Conservation (phyloP, 1,140 invertebrate genomes). For the Pseudomyrmex dendroicus region DNA sequence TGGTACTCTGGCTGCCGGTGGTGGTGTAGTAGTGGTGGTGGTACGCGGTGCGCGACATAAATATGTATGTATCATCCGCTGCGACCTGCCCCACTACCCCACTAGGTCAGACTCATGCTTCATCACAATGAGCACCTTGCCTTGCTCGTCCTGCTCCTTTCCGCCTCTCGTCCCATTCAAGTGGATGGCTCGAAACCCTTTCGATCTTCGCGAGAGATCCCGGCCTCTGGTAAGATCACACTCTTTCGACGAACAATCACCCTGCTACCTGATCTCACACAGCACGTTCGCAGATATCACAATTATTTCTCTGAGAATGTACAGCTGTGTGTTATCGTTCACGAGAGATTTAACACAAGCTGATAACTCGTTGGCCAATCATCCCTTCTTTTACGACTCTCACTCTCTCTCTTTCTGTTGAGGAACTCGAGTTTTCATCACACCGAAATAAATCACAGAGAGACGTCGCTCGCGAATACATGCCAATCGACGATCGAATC, state of each 20-base stretch:
- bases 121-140: slow-evolving; percentile 85
- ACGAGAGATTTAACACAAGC: background rate
- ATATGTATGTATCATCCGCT: slow-evolving; percentile 85
- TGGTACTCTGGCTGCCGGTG: slow-evolving; percentile 55
- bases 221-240: background rate
- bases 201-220: slow-evolving; percentile 33
- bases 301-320: background rate
- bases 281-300: background rate
- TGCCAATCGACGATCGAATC: slow-evolving; percentile 73
- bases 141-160: slow-evolving; percentile 75
- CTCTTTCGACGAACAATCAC: background rate
- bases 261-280: background rate
- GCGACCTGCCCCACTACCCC: slow-evolving; percentile 84
- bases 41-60: slow-evolving; percentile 84
- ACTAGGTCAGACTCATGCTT: slow-evolving; percentile 85
- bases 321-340: background rate
- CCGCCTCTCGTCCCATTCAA: slow-evolving; percentile 76
- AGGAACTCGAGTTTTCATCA: background rate
- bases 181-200: slow-evolving; percentile 73
- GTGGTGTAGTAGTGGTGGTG: slow-evolving; percentile 64
- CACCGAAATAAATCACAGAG: background rate
- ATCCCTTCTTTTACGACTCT: background rate
- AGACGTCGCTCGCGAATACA: slow-evolving; percentile 77
- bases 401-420: background rate
- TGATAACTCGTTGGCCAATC: background rate